phyloP scores from a whole-genome alignment of 1,140 invertebrate species.

The Amyelois transitella region DNA sequence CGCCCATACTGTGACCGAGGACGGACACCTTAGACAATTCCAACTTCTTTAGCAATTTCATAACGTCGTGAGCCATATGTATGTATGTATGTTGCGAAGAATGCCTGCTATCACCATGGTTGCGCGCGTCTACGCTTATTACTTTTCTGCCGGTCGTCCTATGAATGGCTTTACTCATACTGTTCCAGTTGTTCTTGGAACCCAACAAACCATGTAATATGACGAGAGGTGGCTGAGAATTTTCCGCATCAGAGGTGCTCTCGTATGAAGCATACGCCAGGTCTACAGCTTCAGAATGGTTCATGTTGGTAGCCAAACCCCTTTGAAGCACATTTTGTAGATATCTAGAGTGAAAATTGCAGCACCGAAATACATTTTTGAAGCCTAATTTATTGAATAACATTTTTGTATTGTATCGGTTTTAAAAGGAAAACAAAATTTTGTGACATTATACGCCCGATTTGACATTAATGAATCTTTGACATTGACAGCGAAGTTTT shows the following conservation, averaged over 20 bases:
- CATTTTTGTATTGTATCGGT: background rate
- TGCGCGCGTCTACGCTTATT: constrained; percentile 89
- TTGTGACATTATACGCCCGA: background rate
- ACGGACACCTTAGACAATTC: constrained; percentile 80
- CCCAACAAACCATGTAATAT: constrained; percentile 93
- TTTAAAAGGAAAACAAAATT: background rate
- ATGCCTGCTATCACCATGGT: constrained; percentile 95
- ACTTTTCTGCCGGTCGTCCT: constrained; percentile 82
- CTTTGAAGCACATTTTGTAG: constrained; percentile 12
- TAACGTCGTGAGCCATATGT: constrained; percentile 86
- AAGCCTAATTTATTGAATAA: background rate
- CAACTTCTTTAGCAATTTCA: constrained; percentile 79
- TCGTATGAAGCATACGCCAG: constrained; percentile 67
- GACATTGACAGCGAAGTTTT: constrained; percentile 10
- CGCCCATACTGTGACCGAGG: constrained; percentile 96
- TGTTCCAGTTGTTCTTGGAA: constrained; percentile 90
- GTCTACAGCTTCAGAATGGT: constrained; percentile 54
- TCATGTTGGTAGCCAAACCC: constrained; percentile 22
- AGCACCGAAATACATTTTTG: background rate
- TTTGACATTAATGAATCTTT: constrained; percentile 21
- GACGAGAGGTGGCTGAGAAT: constrained; percentile 78
- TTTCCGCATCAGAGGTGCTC: constrained; percentile 39
- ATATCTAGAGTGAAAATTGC: background rate
- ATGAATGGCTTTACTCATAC: constrained; percentile 85
- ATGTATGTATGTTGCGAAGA: constrained; percentile 81